These are phyloP conservation scores for Helicoverpa armigera DNA, from an alignment of 1,140 invertebrate species.

Conservation along the genomic window DNA sequence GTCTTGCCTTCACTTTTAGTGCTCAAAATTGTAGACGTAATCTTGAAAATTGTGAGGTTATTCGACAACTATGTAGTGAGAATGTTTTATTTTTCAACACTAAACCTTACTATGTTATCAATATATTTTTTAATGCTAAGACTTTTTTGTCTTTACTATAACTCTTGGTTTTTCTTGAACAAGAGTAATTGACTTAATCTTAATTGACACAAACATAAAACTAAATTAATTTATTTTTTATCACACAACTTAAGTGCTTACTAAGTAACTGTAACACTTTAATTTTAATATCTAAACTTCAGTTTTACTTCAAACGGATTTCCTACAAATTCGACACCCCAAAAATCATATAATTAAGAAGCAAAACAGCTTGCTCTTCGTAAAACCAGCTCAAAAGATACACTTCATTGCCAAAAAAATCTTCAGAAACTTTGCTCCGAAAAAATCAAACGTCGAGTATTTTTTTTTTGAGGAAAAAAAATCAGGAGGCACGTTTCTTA, in stretches of 20 bases:
- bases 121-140: too few species aligned
- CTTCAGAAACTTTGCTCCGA: not conserved
- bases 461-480: conserved; percentile 38
- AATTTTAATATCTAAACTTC: not conserved
- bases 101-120: not conserved
- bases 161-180: too few species aligned
- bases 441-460: conserved; percentile 39
- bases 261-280: too few species aligned
- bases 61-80: not conserved
- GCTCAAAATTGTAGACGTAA: conserved; percentile 21
- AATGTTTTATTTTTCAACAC: conserved; percentile 15
- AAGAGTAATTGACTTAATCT: not conserved
- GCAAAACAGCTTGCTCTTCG: conserved; percentile 26
- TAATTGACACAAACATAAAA: not conserved
- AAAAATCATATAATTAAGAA: conserved; percentile 26
- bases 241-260: too few species aligned
- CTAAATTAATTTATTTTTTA: too few species aligned
- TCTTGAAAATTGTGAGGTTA: conserved; percentile 36
- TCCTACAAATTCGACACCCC: not conserved
- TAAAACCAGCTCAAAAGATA: conserved; percentile 32
- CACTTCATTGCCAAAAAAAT: conserved; percentile 9
- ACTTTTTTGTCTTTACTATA: too few species aligned
- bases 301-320: not conserved
- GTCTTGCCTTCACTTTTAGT: conserved; percentile 2
- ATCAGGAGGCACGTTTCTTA: conserved; percentile 44